Percentiles rank a stretch among this genome's conserved stretches.
Conservation (phyloP, 2,113 vertebrate species). For the Phycodurus eques region DNA sequence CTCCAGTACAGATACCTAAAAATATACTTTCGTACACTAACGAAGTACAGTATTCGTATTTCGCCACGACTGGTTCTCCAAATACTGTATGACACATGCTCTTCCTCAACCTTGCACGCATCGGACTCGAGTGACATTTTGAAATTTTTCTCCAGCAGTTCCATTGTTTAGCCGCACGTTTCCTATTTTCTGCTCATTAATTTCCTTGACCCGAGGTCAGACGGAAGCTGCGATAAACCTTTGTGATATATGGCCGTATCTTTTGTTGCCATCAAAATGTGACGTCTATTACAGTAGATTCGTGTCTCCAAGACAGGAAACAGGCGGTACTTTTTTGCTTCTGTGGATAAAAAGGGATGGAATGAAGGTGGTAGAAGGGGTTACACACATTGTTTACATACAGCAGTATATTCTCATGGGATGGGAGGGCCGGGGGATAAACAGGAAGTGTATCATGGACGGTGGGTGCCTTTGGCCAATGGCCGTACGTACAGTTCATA, state of each 20-base stretch:
- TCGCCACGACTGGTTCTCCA: background rate
- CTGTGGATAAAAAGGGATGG: conserved; percentile 4
- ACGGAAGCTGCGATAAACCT: conserved; percentile 25
- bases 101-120: background rate
- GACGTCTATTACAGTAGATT: conserved; percentile 18
- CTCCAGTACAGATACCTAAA: background rate
- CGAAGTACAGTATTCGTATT: background rate
- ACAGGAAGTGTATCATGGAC: conserved; percentile 42
- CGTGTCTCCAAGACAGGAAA: conserved; percentile 40
- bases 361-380: conserved; percentile 13
- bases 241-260: conserved; percentile 8
- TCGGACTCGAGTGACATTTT: background rate
- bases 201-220: conserved; percentile 7
- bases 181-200: background rate
- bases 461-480: background rate
- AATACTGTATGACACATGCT: background rate
- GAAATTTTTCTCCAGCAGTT: background rate
- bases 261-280: conserved; percentile 25
- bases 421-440: conserved; percentile 21
- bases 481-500: background rate
- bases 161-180: background rate
- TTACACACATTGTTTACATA: background rate
- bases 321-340: conserved; percentile 20
- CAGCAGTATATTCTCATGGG: background rate
- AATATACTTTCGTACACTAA: background rate